These are phyloP conservation scores for Epicauta chinensis DNA, from an alignment of 1,140 invertebrate species.

Conservation along the genomic window DNA sequence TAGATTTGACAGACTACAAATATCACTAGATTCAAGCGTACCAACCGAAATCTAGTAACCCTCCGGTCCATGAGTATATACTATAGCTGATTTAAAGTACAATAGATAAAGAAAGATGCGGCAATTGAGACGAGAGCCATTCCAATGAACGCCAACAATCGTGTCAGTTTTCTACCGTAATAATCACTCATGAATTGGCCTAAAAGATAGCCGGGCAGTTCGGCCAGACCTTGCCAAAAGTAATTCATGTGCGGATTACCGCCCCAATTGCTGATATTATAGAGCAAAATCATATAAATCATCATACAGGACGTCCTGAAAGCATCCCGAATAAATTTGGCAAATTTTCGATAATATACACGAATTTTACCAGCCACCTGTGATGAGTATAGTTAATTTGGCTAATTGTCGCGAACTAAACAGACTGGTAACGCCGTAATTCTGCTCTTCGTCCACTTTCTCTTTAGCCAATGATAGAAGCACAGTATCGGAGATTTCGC, in stretches of 20 bases:
- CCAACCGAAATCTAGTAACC: no score
- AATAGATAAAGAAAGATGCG: background rate
- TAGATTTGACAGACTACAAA: no score
- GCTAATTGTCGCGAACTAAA: constrained; percentile 52
- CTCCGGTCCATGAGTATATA: no score
- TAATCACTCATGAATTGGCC: constrained; percentile 37
- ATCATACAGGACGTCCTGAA: constrained; percentile 12
- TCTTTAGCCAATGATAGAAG: constrained; percentile 36
- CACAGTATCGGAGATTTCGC: constrained; percentile 42
- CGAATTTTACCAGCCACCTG: constrained; percentile 44
- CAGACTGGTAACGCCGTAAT: constrained; percentile 49
- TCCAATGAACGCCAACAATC: constrained; percentile 13
- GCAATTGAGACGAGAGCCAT: background rate
- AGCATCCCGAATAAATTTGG: no score
- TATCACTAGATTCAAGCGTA: no score
- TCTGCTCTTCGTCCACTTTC: constrained; percentile 35
- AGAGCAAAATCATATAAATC: constrained; percentile 53
- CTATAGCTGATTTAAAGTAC: constrained; percentile 1
- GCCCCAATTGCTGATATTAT: constrained; percentile 55
- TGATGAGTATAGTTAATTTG: no score
- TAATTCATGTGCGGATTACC: constrained; percentile 66
- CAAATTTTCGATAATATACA: no score
- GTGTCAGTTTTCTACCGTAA: constrained; percentile 24
- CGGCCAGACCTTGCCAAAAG: constrained; percentile 54
- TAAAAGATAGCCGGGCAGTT: constrained; percentile 51